Evolutionary conservation across 2,113 vertebrate species (phyloP).

Genomic region (Ardeotis arabs): DNA sequence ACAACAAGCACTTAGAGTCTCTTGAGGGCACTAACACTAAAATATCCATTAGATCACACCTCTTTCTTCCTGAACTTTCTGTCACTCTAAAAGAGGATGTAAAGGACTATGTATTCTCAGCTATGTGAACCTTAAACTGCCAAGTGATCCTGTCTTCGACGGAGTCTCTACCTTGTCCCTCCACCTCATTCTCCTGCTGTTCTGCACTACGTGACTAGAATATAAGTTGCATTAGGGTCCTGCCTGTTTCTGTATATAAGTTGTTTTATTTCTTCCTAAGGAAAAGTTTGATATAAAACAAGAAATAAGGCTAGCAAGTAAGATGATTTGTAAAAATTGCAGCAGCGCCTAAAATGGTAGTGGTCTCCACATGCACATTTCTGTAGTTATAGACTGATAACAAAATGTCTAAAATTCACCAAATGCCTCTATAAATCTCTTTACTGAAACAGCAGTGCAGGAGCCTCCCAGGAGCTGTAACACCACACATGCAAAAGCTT

Average conservation of each 20-base stretch:
- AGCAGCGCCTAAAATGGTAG: not conserved
- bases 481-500: slow-evolving; percentile 27
- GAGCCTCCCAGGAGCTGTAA: slow-evolving; percentile 16
- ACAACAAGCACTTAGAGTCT: not conserved
- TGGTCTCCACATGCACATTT: not conserved
- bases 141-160: not conserved
- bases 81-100: not conserved
- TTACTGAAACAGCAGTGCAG: not conserved
- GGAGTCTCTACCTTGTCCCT: not conserved
- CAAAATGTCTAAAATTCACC: slow-evolving; percentile 30
- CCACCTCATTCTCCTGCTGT: not conserved
- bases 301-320: not conserved
- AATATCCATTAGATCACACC: not conserved
- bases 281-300: not conserved
- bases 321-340: slow-evolving; percentile 2
- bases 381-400: slow-evolving; percentile 22
- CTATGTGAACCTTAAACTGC: not conserved
- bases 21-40: not conserved
- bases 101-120: not conserved
- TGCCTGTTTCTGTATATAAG: not conserved
- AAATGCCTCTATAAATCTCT: slow-evolving; percentile 44
- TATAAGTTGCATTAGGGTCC: not conserved
- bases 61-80: not conserved
- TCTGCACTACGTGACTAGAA: not conserved
- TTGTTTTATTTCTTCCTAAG: not conserved